Evolutionary conservation across 30 jellyfish, hydroid and myxozoan species (phyloP).

Genomic region (Clytia hemisphaerica): DNA sequence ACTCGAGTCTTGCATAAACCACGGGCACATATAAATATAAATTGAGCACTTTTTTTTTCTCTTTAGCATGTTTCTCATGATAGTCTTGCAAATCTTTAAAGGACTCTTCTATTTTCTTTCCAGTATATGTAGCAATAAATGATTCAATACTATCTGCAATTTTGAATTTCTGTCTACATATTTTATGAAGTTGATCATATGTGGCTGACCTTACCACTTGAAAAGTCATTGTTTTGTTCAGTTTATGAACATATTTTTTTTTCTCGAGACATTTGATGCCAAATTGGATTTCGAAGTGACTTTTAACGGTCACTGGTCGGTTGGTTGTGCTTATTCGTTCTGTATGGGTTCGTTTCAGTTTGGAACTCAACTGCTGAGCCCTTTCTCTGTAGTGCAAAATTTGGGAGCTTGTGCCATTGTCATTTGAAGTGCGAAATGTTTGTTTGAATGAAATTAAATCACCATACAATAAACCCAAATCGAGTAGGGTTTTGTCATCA

Average conservation of each 20-base stretch:
- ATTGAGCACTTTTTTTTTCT: not conserved
- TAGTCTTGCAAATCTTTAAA: no score
- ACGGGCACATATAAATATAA: not conserved
- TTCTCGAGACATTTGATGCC: not conserved
- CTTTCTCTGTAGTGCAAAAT: not conserved
- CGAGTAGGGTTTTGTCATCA: not conserved
- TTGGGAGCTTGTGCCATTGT: not conserved
- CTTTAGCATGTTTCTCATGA: not conserved
- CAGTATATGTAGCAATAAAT: not conserved
- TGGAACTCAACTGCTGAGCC: not conserved
- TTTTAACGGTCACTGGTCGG: conserved; percentile 3
- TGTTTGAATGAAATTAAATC: conserved; percentile 11
- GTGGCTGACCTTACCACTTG: not conserved
- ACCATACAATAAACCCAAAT: conserved; percentile 16
- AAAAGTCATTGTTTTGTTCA: conserved; percentile 5
- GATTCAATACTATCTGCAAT: not conserved
- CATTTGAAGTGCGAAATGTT: not conserved
- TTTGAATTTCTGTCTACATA: not conserved
- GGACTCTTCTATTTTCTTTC: not conserved
- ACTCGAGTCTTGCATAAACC: not conserved
- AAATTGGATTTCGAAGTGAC: conserved; percentile 2
- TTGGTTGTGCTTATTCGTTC: conserved; percentile 12
- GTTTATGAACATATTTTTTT: not conserved
- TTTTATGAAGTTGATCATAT: conserved; percentile 1
- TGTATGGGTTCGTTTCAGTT: not conserved